A percentile compares a stretch with the other conserved stretches of the same genome.
Conservation (phyloP, 1,140 invertebrate genomes). For the Diabrotica virgifera region DNA sequence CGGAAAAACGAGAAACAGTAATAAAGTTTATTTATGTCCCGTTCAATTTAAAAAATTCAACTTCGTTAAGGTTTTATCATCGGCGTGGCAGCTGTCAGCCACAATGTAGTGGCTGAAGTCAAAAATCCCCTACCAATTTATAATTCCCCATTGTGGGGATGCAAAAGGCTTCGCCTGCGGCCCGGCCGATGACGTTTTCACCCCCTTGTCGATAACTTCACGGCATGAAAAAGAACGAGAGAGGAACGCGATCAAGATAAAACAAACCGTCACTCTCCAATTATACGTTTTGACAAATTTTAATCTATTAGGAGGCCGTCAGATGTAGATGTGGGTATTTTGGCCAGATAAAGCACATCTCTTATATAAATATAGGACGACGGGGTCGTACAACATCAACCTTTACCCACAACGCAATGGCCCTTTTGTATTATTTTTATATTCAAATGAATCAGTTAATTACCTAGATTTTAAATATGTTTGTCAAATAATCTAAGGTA, state of each 20-base stretch:
- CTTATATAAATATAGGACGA: neutral
- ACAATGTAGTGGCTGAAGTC: conserved; percentile 45
- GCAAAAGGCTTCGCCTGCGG: conserved; percentile 16
- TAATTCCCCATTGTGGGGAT: conserved; percentile 37
- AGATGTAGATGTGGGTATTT: neutral
- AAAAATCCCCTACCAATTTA: conserved; percentile 43
- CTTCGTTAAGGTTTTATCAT: conserved; percentile 31
- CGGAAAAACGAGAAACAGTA: conserved; percentile 13
- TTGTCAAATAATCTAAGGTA: too few species aligned
- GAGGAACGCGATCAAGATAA: conserved; percentile 16
- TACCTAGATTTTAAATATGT: too few species aligned
- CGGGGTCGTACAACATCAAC: too few species aligned
- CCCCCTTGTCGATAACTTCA: conserved; percentile 20
- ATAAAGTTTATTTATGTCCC: conserved; percentile 23
- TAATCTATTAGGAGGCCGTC: conserved; percentile 21
- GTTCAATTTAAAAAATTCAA: conserved; percentile 33
- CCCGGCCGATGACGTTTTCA: conserved; percentile 20
- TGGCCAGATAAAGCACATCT: neutral
- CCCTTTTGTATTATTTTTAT: too few species aligned
- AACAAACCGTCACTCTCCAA: conserved; percentile 25
- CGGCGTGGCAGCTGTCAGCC: conserved; percentile 41
- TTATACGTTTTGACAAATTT: conserved; percentile 29
- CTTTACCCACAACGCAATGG: too few species aligned
- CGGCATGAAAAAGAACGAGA: neutral
- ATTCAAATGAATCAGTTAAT: too few species aligned